These are phyloP conservation scores for Centropristis striata DNA, from an alignment of 2,113 vertebrate genomes.

Conservation along the genomic window DNA sequence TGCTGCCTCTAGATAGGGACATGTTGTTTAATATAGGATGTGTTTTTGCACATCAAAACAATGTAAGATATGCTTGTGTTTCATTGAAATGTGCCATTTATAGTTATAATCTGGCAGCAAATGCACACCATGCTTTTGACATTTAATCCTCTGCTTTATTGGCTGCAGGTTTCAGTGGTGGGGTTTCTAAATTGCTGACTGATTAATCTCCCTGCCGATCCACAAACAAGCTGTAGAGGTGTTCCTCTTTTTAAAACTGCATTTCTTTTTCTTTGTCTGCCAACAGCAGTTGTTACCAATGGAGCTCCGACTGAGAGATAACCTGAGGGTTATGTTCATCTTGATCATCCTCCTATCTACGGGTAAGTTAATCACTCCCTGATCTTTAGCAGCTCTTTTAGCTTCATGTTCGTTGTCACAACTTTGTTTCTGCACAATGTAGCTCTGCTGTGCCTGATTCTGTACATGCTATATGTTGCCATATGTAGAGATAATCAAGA, in stretches of 20 bases:
- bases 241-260: conserved; percentile 21
- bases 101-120: background rate
- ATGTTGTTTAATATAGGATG: conserved; percentile 29
- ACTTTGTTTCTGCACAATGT: background rate
- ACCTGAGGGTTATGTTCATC: conserved; percentile 40
- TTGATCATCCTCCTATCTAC: conserved; percentile 40
- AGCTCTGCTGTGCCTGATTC: background rate
- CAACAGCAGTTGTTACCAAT: conserved; percentile 32
- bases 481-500: background rate
- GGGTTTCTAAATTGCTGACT: background rate
- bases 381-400: background rate
- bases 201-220: background rate
- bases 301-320: conserved; percentile 6
- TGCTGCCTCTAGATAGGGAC: background rate
- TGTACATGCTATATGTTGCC: background rate
- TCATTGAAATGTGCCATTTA: background rate
- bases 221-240: background rate
- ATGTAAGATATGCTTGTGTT: background rate
- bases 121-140: background rate
- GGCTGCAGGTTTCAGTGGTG: background rate
- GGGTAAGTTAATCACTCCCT: conserved; percentile 52
- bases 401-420: background rate
- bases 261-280: conserved; percentile 20
- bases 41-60: conserved; percentile 9
- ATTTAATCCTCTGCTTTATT: background rate